phyloP scores from a whole-genome alignment of 2,888 invertebrate genomes.

The Ptychoptera contaminata region DNA sequence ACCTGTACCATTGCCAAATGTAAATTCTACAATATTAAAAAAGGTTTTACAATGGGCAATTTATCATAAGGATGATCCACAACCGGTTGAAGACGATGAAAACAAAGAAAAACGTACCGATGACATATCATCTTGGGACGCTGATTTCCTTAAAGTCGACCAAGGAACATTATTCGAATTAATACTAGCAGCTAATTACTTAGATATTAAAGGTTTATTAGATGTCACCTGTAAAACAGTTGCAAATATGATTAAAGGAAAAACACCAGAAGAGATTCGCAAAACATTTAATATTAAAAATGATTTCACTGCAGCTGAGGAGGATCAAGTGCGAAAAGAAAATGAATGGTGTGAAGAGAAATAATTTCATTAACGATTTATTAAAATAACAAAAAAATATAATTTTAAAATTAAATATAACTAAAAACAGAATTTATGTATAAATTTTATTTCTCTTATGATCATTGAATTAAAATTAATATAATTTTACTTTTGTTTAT shows the following conservation, averaged over 20 bases:
- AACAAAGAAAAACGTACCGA: slow-evolving; percentile 97
- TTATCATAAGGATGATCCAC: slow-evolving; percentile 90
- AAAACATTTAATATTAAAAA: slow-evolving; percentile 96
- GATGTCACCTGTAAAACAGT: slow-evolving; percentile 98
- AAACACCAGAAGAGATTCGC: slow-evolving; percentile 93
- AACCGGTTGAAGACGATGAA: slow-evolving; percentile 92
- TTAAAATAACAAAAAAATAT: no score
- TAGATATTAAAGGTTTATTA: slow-evolving; percentile 87
- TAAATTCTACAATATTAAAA: slow-evolving; percentile 88
- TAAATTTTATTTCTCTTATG: no score
- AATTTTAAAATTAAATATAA: no score
- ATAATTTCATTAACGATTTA: slow-evolving; percentile 26
- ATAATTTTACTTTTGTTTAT: no score
- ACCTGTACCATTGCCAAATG: slow-evolving; percentile 91
- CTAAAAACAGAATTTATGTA: no score
- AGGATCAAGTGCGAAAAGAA: slow-evolving; percentile 94
- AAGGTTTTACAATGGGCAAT: slow-evolving; percentile 91
- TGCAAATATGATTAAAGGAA: slow-evolving; percentile 97
- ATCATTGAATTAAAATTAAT: no score
- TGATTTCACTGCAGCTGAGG: slow-evolving; percentile 90
- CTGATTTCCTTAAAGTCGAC: slow-evolving; percentile 96
- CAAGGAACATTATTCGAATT: slow-evolving; percentile 93
- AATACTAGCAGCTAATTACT: slow-evolving; percentile 91
- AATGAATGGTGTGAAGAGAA: slow-evolving; percentile 92
- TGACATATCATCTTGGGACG: slow-evolving; percentile 98